A percentile compares a stretch with the other conserved stretches of the same genome.
Evolutionary conservation across 2,888 invertebrate species (phyloP).

Genomic region (Cylloceria caligata): DNA sequence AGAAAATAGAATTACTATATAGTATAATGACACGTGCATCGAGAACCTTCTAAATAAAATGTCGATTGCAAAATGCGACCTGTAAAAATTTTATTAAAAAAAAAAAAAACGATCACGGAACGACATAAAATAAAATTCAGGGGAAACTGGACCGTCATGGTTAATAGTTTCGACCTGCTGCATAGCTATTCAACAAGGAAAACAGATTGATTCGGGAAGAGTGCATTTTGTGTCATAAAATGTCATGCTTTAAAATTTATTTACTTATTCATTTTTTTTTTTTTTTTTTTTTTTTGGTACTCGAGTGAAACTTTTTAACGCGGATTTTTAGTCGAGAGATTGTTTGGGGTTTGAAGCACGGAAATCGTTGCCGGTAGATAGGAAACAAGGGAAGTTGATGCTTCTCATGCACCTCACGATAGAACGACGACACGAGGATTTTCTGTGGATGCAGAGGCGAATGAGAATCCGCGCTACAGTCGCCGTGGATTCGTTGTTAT

Average conservation of each 20-base stretch:
- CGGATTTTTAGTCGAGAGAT: constrained; percentile 22
- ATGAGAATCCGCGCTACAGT: background rate
- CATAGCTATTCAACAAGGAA: no score
- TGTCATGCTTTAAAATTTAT: background rate
- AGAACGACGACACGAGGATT: constrained; percentile 49
- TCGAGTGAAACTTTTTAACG: constrained; percentile 12
- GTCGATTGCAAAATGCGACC: no score
- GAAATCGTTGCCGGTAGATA: constrained; percentile 10
- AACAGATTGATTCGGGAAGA: background rate
- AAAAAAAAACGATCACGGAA: no score
- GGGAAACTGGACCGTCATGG: no score
- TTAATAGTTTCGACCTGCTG: no score
- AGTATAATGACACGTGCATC: no score
- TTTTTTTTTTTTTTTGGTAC: background rate
- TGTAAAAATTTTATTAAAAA: no score
- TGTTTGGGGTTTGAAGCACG: background rate
- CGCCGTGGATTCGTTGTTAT: constrained; percentile 48
- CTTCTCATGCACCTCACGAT: constrained; percentile 17
- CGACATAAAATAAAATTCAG: no score
- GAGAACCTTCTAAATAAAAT: no score
- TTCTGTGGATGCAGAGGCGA: constrained; percentile 15
- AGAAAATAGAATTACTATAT: background rate
- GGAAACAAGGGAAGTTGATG: background rate
- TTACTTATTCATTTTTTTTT: no score
- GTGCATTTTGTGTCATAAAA: constrained; percentile 1